Evolutionary conservation across 2,888 invertebrate genomes (phyloP), one percentile per base, ranked within the genome.

Genomic region (Ectobius pallidus): DNA sequence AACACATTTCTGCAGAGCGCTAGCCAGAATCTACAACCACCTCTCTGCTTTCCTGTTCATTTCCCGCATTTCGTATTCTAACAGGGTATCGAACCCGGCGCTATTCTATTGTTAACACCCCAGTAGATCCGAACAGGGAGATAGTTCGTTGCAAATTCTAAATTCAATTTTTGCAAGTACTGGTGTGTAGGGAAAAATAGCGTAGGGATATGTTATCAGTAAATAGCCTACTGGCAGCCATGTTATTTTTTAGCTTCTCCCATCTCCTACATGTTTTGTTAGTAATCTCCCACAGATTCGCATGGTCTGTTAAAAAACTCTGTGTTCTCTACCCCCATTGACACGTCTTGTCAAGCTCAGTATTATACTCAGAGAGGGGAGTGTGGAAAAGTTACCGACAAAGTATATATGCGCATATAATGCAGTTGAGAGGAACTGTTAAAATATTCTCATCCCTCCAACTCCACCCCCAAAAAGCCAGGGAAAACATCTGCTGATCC

Each of bases 401-500:
- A 49, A 49, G 49, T 2, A 18, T 18, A 39, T 39, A 39, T 39
- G 39, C 14, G 16, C 18, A 18, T 49, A 18, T 49, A 20, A 49
- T 1, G 18, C 6, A 49, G 49, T 2, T 1, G 49, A 49, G 18
- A 3, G 49, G 49, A 18, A 49, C 6, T 49, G 49, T 2, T 49
- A 18, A n/a, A 46, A 49, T 49, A 49, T 49, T 49, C 22, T 49
- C 6, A 49, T 2, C 49, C 22, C 49, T 2, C 6, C n/a, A n/a
- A n/a, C n/a, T 20, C 49, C 49, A 49, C 2, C 16, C 14, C 2
- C 49, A 22, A 18, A 49, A 49, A 39, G 14, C 6, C 6, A 39
- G 14, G 14, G 39, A 58, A 62, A 62, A 62, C 62, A 62, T 62
- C 62, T 62, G 62, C 62, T 34, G 62, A 62, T 34, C 34, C 32